Base-by-base conservation (phyloP, 1,140 invertebrate species). In the Eueides isabella region DNA sequence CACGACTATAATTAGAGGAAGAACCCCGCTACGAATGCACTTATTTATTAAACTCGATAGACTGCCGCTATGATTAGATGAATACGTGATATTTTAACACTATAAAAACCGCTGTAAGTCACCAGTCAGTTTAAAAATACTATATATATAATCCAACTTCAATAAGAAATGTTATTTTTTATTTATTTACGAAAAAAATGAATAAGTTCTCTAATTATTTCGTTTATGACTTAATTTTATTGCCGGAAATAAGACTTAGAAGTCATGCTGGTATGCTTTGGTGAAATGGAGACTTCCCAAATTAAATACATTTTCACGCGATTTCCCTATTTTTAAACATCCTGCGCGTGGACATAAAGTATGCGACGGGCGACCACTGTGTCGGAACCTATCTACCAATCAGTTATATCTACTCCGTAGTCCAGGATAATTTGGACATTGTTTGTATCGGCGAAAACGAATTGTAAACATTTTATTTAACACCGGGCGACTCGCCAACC, bases 401-500 rank as follows among this genome's bases (percentile, higher is more conserved):
- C 5, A 9, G 14, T 63, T 26, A 5, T 11, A 35, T 14, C 19
- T 44, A 63, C 4, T 11, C 16, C 31, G 28, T 14, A 44, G 69
- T 23, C 41, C 69, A 71, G 19, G 30, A 29, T 14, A 44, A 5
- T 30, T 7, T 44, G 69, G 69, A 28, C 12, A 23, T 11, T 62
- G 31, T 31, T 76, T 64, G 31, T 71, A 67, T 79, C 74, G 62
- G 23, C 63, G 31, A 66, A 48, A 67, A 29, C 63, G 31, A 66
- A 48, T 69, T 78, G 79, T 84, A 85, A 80, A 80, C 79, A 78
- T 65, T 61, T 68, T 72, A 77, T 77, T 76, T 73, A 12, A 26
- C 62, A 63, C 62, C 63, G 75, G 67, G 80, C 76, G 73, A 68
- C 33, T 67, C 78, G 83, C 81, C 83, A 81, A 79, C 19, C 68